A percentile compares a stretch with the other conserved stretches of the same genome.
phyloP scores from a whole-genome alignment of 2,888 invertebrate species.

The Thumatha senex region DNA sequence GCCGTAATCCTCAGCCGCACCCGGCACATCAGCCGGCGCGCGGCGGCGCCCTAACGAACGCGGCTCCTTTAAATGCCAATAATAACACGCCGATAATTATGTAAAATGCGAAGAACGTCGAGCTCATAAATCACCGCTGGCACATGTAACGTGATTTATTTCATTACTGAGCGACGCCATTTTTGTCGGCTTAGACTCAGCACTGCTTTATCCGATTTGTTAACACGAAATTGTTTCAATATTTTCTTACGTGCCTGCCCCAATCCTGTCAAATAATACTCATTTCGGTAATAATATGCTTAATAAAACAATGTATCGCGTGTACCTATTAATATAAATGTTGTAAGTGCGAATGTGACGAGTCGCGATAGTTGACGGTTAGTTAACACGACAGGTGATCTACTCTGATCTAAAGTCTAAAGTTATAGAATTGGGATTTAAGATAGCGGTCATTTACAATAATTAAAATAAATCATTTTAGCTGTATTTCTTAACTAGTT shows the following conservation, averaged over 20 bases:
- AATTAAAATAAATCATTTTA: no score
- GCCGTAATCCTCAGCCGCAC: no score
- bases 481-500: no score
- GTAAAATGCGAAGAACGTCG: constrained; percentile 1
- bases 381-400: no score
- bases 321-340: no score
- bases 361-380: no score
- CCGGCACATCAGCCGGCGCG: no score
- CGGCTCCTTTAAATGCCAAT: background rate
- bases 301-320: no score
- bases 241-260: background rate
- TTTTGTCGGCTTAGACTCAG: constrained; percentile 3
- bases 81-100: constrained; percentile 5
- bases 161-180: constrained; percentile 8
- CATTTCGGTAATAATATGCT: background rate
- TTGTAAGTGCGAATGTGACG: no score
- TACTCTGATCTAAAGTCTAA: no score
- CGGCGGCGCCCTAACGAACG: background rate
- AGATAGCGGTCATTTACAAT: no score
- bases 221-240: constrained; percentile 10
- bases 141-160: constrained; percentile 5
- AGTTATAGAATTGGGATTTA: no score
- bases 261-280: background rate
- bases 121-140: constrained; percentile 5
- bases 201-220: constrained; percentile 9